Conservation (phyloP, 2,888 invertebrate genomes). For the Eubasilissa splendida region DNA sequence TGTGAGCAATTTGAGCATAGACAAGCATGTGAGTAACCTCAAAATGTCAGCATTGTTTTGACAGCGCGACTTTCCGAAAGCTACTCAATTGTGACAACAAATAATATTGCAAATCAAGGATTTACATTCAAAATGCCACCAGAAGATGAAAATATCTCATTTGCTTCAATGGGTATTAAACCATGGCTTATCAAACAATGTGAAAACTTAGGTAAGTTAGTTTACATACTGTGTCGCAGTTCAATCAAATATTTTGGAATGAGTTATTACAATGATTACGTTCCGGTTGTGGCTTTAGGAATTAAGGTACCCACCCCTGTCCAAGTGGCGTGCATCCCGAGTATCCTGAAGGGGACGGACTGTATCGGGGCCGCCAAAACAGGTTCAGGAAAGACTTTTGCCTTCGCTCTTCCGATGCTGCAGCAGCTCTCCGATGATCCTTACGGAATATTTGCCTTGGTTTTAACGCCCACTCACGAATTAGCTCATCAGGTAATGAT, state of each 20-base stretch:
- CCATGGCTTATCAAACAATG: conserved; percentile 84
- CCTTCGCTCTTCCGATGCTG: conserved; percentile 95
- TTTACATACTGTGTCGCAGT: not conserved
- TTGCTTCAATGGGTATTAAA: conserved; percentile 77
- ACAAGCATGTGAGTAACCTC: no score
- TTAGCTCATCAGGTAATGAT: conserved; percentile 83
- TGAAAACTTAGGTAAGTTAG: conserved; percentile 75
- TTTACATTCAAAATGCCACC: conserved; percentile 14
- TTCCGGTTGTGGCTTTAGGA: conserved; percentile 69
- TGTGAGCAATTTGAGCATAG: no score
- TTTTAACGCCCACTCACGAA: conserved; percentile 96
- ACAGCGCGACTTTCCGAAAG: no score
- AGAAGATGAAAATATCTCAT: conserved; percentile 63
- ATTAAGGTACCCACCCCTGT: conserved; percentile 86
- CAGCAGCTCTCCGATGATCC: conserved; percentile 95
- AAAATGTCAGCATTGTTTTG: no score
- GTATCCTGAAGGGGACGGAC: conserved; percentile 84
- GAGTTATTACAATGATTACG: no score
- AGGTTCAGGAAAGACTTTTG: conserved; percentile 98
- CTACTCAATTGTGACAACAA: no score
- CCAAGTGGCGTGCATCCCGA: conserved; percentile 85
- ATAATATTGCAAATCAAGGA: no score
- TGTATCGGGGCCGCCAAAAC: conserved; percentile 98
- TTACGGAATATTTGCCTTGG: conserved; percentile 94
- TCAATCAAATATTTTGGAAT: no score